phyloP scores from a whole-genome alignment of 2,797 vertebrate species.

The Tenualosa thibaudeaui region DNA sequence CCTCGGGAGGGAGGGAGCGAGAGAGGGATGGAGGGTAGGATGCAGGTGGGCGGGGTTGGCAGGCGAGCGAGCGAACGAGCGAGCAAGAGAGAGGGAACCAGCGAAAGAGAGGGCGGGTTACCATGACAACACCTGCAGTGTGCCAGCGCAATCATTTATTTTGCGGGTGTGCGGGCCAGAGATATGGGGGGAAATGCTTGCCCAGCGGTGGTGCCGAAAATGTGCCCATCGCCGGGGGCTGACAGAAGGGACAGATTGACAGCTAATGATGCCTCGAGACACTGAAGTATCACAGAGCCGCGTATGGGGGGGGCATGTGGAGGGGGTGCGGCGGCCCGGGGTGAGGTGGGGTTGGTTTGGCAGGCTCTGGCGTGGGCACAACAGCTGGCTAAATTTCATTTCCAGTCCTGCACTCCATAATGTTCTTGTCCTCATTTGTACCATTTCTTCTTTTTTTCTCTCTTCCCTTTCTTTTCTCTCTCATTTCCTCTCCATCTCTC shows the following conservation, averaged over 20 bases:
- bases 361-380: background rate
- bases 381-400: constrained; percentile 8
- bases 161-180: constrained; percentile 54
- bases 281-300: background rate
- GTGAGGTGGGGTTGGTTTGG: background rate
- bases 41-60: constrained; percentile 73
- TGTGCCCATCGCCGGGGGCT: constrained; percentile 71
- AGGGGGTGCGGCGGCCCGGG: background rate
- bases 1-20: constrained; percentile 68
- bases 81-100: constrained; percentile 8
- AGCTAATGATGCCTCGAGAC: constrained; percentile 68
- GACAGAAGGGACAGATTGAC: constrained; percentile 70
- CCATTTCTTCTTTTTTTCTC: background rate
- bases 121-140: constrained; percentile 92
- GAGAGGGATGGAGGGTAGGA: constrained; percentile 72
- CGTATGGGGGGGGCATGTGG: background rate
- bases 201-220: constrained; percentile 78
- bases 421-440: constrained; percentile 11
- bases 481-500: constrained; percentile 5
- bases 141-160: constrained; percentile 90
- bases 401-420: background rate
- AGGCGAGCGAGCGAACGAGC: constrained; percentile 33
- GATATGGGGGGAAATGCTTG: constrained; percentile 51
- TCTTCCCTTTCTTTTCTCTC: background rate
- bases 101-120: constrained; percentile 67